Evolutionary conservation across 2,113 vertebrate genomes (phyloP), one percentile per base, ranked within the genome.

Genomic region (Oryzias melastigma): DNA sequence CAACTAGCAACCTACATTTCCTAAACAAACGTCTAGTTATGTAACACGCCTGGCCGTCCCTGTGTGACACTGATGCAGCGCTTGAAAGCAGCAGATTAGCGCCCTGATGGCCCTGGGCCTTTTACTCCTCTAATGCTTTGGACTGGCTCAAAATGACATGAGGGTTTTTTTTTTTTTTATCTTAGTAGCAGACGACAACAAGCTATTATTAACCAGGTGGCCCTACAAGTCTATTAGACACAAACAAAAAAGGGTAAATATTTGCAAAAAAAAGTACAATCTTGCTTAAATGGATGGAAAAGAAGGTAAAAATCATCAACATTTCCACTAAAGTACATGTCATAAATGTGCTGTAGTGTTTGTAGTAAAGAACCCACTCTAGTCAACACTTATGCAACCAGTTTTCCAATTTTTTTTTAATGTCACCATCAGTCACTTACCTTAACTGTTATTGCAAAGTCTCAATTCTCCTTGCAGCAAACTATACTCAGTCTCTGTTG

Each of bases 31-130:
- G 61, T 64, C 42, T 17, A 58, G 80, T 90, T 89, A 89, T 51
- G 86, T 75, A 89, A 88, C 78, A 69, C 40, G 75, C 58, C 70
- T 76, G 15, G 54, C 45, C 75, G 71, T 73, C 79, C 82, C 78
- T 1, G 78, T 80, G 78, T 72, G 85, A 83, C 78, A 82, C 70
- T 48, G 68, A 83, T 73, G 77, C 82, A 81, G 78, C 14, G 64
- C 68, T 77, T 88, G 81, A 85, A 80, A 85, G 79, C 78, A 71
- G 69, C 58, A 78, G 83, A 85, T 85, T 85, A 87, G 76, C 78
- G 78, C 65, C 78, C 68, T 14, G 54, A 73, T 82, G 82, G 82
- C 82, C 54, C 47, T n/a, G 27, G 68, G 82, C 80, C 87, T 71
- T 60, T 78, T 75, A 78, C 74, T 80, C 76, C 64, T 63, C 57